Evolutionary conservation across 2,797 vertebrate species (phyloP).

Genomic region (Melanotaenia boesemani): DNA sequence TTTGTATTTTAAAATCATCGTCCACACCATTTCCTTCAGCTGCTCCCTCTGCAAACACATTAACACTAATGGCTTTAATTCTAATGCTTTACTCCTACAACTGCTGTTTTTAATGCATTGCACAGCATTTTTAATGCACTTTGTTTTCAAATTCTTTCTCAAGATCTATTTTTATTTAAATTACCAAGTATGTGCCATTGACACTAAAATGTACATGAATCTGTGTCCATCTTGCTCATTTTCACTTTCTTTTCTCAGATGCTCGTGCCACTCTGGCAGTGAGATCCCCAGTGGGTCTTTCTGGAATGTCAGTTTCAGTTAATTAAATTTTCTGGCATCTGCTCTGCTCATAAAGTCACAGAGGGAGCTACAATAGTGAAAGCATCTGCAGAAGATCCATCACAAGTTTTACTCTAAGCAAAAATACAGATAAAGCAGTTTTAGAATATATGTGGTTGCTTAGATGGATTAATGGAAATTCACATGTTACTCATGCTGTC

Average conservation of each 20-base stretch:
- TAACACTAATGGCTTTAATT: background rate
- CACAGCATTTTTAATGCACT: background rate
- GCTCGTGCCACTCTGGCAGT: conserved; percentile 42
- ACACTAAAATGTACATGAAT: conserved; percentile 25
- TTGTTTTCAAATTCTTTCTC: background rate
- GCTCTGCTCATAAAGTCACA: conserved; percentile 67
- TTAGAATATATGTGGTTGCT: conserved; percentile 9
- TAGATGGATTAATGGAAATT: conserved; percentile 13
- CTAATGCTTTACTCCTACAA: background rate
- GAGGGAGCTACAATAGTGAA: conserved; percentile 50
- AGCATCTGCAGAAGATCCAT: conserved; percentile 48
- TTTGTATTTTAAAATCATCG: conserved; percentile 16
- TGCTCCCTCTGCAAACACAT: conserved; percentile 4
- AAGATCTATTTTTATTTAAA: background rate
- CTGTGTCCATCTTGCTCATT: conserved; percentile 19
- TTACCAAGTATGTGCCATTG: background rate
- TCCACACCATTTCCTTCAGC: background rate
- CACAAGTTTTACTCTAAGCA: conserved; percentile 44
- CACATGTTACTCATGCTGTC: background rate
- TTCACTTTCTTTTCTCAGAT: conserved; percentile 26
- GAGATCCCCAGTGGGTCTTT: conserved; percentile 68
- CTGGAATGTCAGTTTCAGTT: conserved; percentile 79
- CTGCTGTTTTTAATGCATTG: background rate
- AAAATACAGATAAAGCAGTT: conserved; percentile 22
- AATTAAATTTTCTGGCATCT: conserved; percentile 81